Evolutionary conservation across 2,113 vertebrate genomes (phyloP), one percentile per base, ranked within the genome.

Genomic region (Fukomys damarensis): DNA sequence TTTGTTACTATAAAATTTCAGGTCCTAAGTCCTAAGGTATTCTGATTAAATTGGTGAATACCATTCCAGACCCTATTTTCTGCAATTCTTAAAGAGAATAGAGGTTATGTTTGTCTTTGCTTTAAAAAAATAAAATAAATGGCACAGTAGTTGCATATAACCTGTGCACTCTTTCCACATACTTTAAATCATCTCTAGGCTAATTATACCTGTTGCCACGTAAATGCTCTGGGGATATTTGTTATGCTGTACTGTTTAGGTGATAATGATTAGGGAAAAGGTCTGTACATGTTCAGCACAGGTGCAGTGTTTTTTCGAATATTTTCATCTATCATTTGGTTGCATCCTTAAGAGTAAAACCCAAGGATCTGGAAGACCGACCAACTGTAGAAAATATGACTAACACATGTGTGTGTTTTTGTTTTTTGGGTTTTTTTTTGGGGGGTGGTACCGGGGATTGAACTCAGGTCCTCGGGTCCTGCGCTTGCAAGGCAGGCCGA

Each of bases 21-120:
- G 61, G 94, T 7, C 63, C n/a, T 74, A 56, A 93, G 89, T 89
- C 26, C 52, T 86, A 94, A 96, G 61, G 13, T 70, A 65, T 79
- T 89, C 86, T 92, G 80, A 88, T 92, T 88, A 87, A 96, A 93
- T 91, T 85, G 58, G 16, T 77, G 49, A 65, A 20, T 80, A 58
- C 81, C 41, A 4, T 68, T 81, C 66, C 30, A 93, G n/a, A 28
- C 56, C 41, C 70, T 95, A 4, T 90, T 90, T 93, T 87, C 46
- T n/a, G 30, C 41, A 30, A 54, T 85, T 90, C 41, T 88, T 32
- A 96, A 96, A 93, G 94, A 88, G 96, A 97, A 95, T 96, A 97
- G 97, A 98, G 95, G 97, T 97, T 92, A 85, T 97, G 77, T 98
- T 97, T 97, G 95, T 66, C 58, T 97, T 97, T 65, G 26, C 76